These are phyloP conservation scores for Propsilocerus akamusi DNA, from an alignment of 1,140 invertebrate species.

Conservation along the genomic window DNA sequence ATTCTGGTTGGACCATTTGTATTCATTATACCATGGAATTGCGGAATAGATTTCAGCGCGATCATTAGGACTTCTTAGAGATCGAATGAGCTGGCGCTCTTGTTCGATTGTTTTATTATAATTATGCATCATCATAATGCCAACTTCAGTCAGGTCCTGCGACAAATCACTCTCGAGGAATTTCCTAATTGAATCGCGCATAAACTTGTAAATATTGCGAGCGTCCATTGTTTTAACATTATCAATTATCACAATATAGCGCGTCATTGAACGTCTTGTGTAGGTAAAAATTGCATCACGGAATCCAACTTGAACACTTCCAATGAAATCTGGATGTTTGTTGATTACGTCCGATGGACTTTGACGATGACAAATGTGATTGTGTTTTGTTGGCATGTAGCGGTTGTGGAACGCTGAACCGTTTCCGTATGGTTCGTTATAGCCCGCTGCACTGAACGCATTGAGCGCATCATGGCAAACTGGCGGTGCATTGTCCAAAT, in stretches of 20 bases:
- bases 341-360: slow-evolving; percentile 41
- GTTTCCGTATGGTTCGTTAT: slow-evolving; percentile 6
- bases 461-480: slow-evolving; percentile 30
- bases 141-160: slow-evolving; percentile 26
- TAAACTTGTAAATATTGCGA: slow-evolving; percentile 36
- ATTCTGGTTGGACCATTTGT: slow-evolving; percentile 23
- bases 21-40: slow-evolving; percentile 26
- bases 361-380: slow-evolving; percentile 36
- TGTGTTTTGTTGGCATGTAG: slow-evolving; percentile 46
- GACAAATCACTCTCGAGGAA: slow-evolving; percentile 32
- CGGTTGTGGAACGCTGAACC: slow-evolving; percentile 27
- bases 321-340: slow-evolving; percentile 34
- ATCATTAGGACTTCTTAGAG: slow-evolving; percentile 15
- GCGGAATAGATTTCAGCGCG: slow-evolving; percentile 27
- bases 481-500: slow-evolving; percentile 22
- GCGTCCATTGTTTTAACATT: slow-evolving; percentile 31
- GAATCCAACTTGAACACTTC: slow-evolving; percentile 14
- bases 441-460: slow-evolving; percentile 27
- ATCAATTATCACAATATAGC: slow-evolving; percentile 32
- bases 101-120: no score
- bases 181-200: slow-evolving; percentile 33
- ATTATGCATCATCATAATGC: slow-evolving; percentile 25
- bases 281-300: slow-evolving; percentile 17
- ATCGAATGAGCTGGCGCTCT: slow-evolving; percentile 16
- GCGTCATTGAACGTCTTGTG: slow-evolving; percentile 26